A percentile compares a stretch with the other conserved stretches of the same genome.
phyloP scores from a whole-genome alignment of 2,888 invertebrate genomes.

The Leptinotarsa rubiginosa region DNA sequence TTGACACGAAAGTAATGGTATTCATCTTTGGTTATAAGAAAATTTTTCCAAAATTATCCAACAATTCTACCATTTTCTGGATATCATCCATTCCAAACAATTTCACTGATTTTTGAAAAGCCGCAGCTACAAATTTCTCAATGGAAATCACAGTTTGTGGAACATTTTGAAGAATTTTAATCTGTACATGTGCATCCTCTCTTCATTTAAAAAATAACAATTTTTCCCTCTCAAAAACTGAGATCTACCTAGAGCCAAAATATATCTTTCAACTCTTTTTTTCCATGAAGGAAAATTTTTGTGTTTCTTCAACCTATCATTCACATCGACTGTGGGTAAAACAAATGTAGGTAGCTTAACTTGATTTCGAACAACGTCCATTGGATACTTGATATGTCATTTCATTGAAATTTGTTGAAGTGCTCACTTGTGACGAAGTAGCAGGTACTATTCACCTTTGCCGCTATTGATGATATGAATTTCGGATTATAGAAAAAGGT shows the following conservation, averaged over 20 bases:
- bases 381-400: not conserved
- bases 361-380: not conserved
- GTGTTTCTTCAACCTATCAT: not conserved
- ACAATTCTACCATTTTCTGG: not conserved
- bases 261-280: not conserved
- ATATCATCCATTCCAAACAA: conserved; percentile 6
- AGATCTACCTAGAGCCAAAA: not conserved
- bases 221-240: not conserved
- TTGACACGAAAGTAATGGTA: not conserved
- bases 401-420: not conserved
- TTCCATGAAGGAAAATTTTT: not conserved
- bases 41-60: conserved; percentile 11
- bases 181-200: conserved; percentile 5
- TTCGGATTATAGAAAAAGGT: not conserved
- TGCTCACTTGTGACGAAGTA: not conserved
- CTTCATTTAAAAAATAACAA: not conserved
- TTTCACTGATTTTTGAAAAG: not conserved
- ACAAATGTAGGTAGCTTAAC: not conserved
- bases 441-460: not conserved
- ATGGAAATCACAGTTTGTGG: conserved; percentile 3
- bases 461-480: not conserved
- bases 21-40: not conserved
- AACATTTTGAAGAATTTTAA: not conserved
- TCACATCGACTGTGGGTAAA: not conserved
- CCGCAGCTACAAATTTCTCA: not conserved